These are phyloP conservation scores for Todiramphus saurophagus DNA, from an alignment of 2,113 vertebrate species.

Conservation along the genomic window DNA sequence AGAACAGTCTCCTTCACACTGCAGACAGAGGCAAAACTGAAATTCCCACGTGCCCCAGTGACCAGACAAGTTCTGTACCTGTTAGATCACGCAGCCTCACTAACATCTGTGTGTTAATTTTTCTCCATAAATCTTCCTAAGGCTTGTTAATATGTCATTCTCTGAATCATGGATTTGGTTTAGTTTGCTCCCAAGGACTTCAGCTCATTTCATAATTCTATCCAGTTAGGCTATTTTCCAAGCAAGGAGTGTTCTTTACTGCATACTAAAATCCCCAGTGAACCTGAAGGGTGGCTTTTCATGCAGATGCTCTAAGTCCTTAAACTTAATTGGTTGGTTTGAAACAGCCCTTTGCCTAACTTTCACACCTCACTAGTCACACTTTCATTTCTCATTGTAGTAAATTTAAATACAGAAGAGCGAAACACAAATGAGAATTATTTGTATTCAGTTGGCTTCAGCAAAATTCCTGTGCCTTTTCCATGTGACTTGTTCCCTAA, in stretches of 20 bases:
- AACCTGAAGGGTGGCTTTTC: not conserved
- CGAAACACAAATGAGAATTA: conserved; percentile 28
- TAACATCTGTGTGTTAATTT: not conserved
- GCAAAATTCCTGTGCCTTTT: conserved; percentile 33
- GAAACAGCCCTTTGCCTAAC: conserved; percentile 1
- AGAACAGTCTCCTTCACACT: not conserved
- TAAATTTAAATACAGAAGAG: conserved; percentile 38
- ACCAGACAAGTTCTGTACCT: not conserved
- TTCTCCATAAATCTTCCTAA: not conserved
- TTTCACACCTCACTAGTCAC: conserved; percentile 11
- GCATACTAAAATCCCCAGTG: not conserved
- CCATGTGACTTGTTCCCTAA: conserved; percentile 29
- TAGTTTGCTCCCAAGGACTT: not conserved
- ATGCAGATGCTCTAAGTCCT: not conserved
- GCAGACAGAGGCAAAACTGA: not conserved
- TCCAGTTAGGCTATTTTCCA: not conserved
- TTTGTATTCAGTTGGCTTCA: conserved; percentile 11
- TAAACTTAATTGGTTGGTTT: not conserved
- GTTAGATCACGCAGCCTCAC: not conserved
- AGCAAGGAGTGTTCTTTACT: not conserved
- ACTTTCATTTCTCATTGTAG: conserved; percentile 29
- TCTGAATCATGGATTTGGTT: not conserved
- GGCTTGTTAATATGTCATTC: not conserved
- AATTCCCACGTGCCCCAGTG: not conserved
- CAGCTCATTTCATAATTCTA: not conserved